These are phyloP conservation scores for Chrosomus eos DNA, from an alignment of 2,797 vertebrate species.

Conservation along the genomic window DNA sequence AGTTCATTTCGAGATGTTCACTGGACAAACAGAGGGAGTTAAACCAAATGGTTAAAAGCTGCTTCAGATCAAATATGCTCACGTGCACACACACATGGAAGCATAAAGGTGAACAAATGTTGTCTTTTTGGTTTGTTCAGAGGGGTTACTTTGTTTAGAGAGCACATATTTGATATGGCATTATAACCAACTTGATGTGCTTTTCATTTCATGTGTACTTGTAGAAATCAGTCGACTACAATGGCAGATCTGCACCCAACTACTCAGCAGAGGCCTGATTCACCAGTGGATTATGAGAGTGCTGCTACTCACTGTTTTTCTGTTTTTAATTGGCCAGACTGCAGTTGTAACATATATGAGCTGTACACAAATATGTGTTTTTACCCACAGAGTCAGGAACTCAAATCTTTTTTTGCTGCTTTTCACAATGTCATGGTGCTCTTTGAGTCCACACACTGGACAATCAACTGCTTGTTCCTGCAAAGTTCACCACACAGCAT, in stretches of 20 bases:
- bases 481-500: conserved; percentile 71
- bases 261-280: conserved; percentile 1
- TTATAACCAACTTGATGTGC: neutral
- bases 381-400: conserved; percentile 64
- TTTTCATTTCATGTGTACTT: conserved; percentile 7
- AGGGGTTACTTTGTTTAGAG: neutral
- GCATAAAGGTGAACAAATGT: conserved; percentile 40
- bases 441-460: conserved; percentile 69
- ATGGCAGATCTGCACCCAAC: conserved; percentile 7
- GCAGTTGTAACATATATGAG: conserved; percentile 8
- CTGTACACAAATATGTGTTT: conserved; percentile 21
- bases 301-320: conserved; percentile 39
- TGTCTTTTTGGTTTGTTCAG: neutral
- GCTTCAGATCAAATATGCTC: conserved; percentile 4
- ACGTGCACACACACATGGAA: conserved; percentile 12
- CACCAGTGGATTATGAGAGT: conserved; percentile 31
- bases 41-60: neutral
- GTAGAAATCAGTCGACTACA: conserved; percentile 9
- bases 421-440: conserved; percentile 71
- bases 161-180: neutral
- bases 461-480: conserved; percentile 73
- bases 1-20: neutral
- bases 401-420: conserved; percentile 73
- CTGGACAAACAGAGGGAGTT: neutral
- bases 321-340: conserved; percentile 33